These are phyloP conservation scores for Odocoileus virginianus DNA, from an alignment of 2,113 vertebrate genomes.

Conservation along the genomic window DNA sequence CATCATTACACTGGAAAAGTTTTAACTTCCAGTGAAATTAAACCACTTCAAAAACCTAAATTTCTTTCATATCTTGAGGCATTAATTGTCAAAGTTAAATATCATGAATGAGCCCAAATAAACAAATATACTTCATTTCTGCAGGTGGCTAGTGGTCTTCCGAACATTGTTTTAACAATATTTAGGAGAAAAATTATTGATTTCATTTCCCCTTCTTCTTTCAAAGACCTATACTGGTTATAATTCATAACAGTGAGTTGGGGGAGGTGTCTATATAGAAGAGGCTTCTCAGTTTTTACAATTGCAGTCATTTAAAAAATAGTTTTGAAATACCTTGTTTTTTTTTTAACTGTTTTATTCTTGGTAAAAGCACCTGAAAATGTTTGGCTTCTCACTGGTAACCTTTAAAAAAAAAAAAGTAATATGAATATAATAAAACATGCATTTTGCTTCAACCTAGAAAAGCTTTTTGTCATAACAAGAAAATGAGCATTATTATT, in stretches of 20 bases:
- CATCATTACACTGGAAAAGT: not conserved
- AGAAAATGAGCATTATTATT: conserved; percentile 14
- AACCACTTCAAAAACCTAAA: not conserved
- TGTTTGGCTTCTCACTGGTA: not conserved
- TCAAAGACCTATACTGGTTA: not conserved
- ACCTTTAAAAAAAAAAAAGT: not conserved
- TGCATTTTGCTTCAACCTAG: conserved; percentile 26
- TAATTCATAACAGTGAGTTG: not conserved
- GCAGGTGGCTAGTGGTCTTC: not conserved
- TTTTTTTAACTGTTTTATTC: not conserved
- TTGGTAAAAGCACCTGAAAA: not conserved
- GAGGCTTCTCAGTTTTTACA: not conserved
- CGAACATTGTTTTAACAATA: not conserved
- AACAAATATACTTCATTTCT: not conserved
- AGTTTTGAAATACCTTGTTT: not conserved
- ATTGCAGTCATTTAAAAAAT: not conserved
- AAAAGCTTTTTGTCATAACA: conserved; percentile 24
- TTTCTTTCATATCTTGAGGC: not conserved
- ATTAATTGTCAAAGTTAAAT: not conserved
- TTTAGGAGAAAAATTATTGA: not conserved
- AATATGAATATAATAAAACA: conserved; percentile 7
- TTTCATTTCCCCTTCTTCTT: not conserved
- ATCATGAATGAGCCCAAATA: not conserved
- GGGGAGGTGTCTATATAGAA: fast-evolving
- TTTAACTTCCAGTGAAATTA: not conserved